A percentile compares a stretch with the other conserved stretches of the same genome.
Conservation (phyloP, 2,888 invertebrate genomes). For the Allolobophora icterica region DNA sequence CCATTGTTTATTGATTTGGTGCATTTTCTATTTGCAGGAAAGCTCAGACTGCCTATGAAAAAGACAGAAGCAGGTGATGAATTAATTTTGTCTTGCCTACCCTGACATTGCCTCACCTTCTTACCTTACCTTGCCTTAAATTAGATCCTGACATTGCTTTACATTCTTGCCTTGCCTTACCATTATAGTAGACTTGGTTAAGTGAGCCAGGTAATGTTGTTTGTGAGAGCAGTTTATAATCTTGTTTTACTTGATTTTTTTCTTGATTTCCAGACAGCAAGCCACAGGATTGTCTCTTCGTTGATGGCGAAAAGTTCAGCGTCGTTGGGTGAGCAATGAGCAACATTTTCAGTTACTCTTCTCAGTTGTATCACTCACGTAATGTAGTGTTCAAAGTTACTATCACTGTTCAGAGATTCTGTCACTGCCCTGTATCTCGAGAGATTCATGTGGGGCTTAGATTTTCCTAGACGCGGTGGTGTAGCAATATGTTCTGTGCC, state of each 20-base stretch:
- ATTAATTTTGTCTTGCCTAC: not conserved
- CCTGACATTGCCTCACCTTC: not conserved
- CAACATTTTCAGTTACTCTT: not conserved
- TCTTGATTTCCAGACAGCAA: slow-evolving; percentile 47
- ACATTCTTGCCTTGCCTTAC: not conserved
- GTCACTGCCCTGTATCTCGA: not conserved
- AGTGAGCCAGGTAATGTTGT: not conserved
- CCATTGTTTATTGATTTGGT: not conserved
- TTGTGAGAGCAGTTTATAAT: not conserved
- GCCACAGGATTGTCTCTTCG: slow-evolving; percentile 60
- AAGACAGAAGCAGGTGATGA: slow-evolving; percentile 55
- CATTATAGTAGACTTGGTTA: not conserved
- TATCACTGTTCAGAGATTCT: not conserved
- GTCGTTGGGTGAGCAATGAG: slow-evolving; percentile 65
- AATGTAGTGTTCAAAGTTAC: not conserved
- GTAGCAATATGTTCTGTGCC: too few species aligned
- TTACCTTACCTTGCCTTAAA: not conserved
- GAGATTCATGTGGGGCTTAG: not conserved
- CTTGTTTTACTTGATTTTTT: not conserved
- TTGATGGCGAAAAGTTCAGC: slow-evolving; percentile 65
- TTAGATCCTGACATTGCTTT: not conserved
- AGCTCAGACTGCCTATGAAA: slow-evolving; percentile 56
- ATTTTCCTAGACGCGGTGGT: too few species aligned
- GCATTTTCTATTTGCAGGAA: slow-evolving; percentile 52
- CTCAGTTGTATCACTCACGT: not conserved